phyloP scores from a whole-genome alignment of 2,888 invertebrate species.

The Hyposoter didymator region DNA sequence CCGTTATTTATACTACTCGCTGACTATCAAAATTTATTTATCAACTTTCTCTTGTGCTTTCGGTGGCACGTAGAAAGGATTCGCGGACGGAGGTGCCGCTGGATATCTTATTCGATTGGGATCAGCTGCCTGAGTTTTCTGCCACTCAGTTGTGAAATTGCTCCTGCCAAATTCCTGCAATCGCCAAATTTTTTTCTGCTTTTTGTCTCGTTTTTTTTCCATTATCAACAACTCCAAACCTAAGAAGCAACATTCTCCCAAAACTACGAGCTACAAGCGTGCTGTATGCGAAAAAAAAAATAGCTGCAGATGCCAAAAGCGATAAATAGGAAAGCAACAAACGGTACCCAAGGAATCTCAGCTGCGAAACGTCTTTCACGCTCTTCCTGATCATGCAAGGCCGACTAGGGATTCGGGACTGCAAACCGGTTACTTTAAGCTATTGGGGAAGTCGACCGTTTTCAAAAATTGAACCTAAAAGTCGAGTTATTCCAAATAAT shows the following conservation, averaged over 20 bases:
- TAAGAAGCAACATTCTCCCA: not conserved
- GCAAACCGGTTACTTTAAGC: no score
- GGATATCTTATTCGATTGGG: not conserved
- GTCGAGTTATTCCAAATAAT: not conserved
- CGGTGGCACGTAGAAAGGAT: constrained; percentile 33
- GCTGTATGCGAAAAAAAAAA: not conserved
- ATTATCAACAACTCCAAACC: not conserved
- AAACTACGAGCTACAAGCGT: not conserved
- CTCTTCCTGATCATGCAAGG: no score
- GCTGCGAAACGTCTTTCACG: not conserved
- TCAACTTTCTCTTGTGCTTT: constrained; percentile 68
- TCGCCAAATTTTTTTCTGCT: not conserved
- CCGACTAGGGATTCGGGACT: no score
- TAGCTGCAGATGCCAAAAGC: not conserved
- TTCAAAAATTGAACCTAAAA: not conserved
- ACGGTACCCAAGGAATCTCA: not conserved
- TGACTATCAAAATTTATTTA: constrained; percentile 3
- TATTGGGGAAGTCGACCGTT: not conserved
- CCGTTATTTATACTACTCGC: not conserved
- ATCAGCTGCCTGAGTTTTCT: not conserved
- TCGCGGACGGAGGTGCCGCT: not conserved
- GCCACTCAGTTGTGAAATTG: not conserved
- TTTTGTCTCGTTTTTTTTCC: not conserved
- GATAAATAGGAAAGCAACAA: not conserved
- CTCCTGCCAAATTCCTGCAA: constrained; percentile 6